phyloP scores from a whole-genome alignment of 2,888 invertebrate genomes.

The Cataglyphis livida region DNA sequence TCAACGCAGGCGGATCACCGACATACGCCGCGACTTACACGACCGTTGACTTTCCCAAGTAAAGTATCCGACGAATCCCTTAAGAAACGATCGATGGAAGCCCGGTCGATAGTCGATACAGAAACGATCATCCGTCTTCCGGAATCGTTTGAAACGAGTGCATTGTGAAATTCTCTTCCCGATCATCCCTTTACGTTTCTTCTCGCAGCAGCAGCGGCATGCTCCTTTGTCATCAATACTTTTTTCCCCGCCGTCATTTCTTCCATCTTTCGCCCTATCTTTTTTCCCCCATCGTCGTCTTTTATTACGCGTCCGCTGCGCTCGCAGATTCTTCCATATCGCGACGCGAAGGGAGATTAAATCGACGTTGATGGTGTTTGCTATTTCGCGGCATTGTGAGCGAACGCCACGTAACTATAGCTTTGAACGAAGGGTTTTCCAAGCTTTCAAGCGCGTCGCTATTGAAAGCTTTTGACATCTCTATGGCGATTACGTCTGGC shows the following conservation, averaged over 20 bases:
- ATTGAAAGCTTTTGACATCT: not conserved
- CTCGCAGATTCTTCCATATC: constrained; percentile 52
- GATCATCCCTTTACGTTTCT: constrained; percentile 54
- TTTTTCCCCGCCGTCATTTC: constrained; percentile 7
- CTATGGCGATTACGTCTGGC: constrained; percentile 4
- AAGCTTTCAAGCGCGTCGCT: constrained; percentile 7
- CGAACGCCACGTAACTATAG: constrained; percentile 29
- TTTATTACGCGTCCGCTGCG: constrained; percentile 56
- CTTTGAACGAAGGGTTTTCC: not conserved
- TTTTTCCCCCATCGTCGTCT: constrained; percentile 10
- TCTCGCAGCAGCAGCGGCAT: constrained; percentile 32
- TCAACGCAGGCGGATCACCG: not conserved
- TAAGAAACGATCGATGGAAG: constrained; percentile 23
- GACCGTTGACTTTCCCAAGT: constrained; percentile 13
- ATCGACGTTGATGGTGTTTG: constrained; percentile 50
- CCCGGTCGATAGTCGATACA: constrained; percentile 58
- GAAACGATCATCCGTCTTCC: constrained; percentile 68
- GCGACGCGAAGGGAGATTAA: constrained; percentile 43
- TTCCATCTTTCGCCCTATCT: not conserved
- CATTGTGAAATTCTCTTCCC: constrained; percentile 67
- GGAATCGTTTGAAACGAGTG: constrained; percentile 65
- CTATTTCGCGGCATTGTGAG: constrained; percentile 50
- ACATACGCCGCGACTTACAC: not conserved
- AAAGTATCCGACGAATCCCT: constrained; percentile 18
- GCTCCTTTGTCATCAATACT: constrained; percentile 59